These are phyloP conservation scores for Nephila pilipes DNA, from an alignment of 1,140 invertebrate species.

Conservation along the genomic window DNA sequence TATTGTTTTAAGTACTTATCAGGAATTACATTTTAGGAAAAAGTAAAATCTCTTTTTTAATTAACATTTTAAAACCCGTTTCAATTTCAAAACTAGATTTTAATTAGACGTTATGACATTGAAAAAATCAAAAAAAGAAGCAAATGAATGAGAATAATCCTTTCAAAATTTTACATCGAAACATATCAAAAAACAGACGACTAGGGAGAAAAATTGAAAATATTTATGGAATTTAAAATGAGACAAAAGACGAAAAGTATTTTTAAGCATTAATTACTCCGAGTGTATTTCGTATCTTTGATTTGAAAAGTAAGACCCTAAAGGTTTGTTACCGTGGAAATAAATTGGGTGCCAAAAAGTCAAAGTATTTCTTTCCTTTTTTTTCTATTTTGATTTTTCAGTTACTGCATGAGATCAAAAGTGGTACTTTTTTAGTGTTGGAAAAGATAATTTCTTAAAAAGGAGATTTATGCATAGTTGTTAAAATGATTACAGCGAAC, in stretches of 20 bases:
- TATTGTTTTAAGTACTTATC: background rate
- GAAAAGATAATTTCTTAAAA: too few species aligned
- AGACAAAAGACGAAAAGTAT: background rate
- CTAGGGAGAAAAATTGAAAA: background rate
- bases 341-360: conserved; percentile 31
- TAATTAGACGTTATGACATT: conserved; percentile 1
- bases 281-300: background rate
- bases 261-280: background rate
- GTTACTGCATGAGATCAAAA: background rate
- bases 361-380: background rate
- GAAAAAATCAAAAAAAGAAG: background rate
- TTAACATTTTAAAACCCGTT: background rate
- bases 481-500: too few species aligned
- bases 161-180: background rate
- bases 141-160: background rate
- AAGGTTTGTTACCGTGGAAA: background rate
- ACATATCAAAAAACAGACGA: background rate
- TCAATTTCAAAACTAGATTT: background rate
- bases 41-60: background rate
- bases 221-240: background rate
- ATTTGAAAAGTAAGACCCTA: background rate
- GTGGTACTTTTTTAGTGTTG: background rate
- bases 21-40: background rate
- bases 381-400: background rate
- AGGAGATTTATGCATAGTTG: too few species aligned